Evolutionary conservation across 2,888 invertebrate genomes (phyloP).

Genomic region (Peribatodes rhomboidaria): DNA sequence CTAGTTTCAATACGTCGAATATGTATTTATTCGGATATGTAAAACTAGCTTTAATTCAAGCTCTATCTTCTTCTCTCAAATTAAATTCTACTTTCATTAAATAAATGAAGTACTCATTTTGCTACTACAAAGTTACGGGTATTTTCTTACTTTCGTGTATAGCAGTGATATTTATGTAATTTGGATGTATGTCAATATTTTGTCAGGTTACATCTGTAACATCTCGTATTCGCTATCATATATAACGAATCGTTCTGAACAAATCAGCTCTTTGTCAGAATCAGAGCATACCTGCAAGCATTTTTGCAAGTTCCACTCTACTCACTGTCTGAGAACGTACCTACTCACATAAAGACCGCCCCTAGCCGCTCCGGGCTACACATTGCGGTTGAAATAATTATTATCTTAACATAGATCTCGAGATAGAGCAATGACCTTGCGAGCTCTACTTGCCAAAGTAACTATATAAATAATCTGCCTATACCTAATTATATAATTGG

Average conservation of each 20-base stretch:
- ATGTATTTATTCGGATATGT: too few relatives aligned
- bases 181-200: too few relatives aligned
- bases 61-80: too few relatives aligned
- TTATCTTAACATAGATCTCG: slow-evolving; percentile 83
- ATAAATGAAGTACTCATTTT: too few relatives aligned
- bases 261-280: slow-evolving; percentile 12
- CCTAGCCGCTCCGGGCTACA: slow-evolving; percentile 70
- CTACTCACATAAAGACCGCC: slow-evolving; percentile 62
- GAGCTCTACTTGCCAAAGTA: slow-evolving; percentile 57
- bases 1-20: too few relatives aligned
- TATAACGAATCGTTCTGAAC: neutral
- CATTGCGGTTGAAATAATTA: slow-evolving; percentile 82
- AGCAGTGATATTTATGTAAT: too few relatives aligned
- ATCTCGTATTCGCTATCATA: too few relatives aligned
- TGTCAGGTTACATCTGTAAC: too few relatives aligned
- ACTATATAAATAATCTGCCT: slow-evolving; percentile 28
- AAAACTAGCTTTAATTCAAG: too few relatives aligned
- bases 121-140: too few relatives aligned
- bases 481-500: slow-evolving; percentile 31
- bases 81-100: too few relatives aligned
- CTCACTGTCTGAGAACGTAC: slow-evolving; percentile 48
- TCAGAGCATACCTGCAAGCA: slow-evolving; percentile 16
- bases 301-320: slow-evolving; percentile 48
- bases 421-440: slow-evolving; percentile 73
- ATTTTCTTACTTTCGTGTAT: too few relatives aligned